Evolutionary conservation across 2,113 vertebrate species (phyloP).

Genomic region (Neopipo cinnamomea): DNA sequence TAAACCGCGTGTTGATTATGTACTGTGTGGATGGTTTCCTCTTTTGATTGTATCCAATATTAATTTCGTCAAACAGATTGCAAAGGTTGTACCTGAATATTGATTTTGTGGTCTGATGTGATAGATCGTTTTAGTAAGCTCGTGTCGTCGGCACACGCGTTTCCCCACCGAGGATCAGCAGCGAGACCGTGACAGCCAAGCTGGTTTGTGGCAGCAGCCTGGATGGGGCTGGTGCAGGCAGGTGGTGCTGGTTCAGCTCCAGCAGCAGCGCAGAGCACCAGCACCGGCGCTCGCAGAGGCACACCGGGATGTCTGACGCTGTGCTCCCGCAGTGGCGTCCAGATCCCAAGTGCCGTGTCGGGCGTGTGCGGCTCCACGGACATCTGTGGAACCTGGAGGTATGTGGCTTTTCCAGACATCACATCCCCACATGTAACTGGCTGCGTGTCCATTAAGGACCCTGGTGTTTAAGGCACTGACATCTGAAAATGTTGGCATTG

Average conservation of each 20-base stretch:
- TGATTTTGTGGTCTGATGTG: conserved; percentile 20
- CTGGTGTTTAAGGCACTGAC: not conserved
- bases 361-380: not conserved
- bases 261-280: not conserved
- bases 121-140: not conserved
- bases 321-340: rapidly evolving
- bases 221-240: not conserved
- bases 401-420: not conserved
- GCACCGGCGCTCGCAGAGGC: not conserved
- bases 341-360: not conserved
- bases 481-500: not conserved
- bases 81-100: conserved; percentile 26
- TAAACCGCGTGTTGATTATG: conserved; percentile 64
- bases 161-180: not conserved
- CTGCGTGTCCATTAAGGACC: not conserved
- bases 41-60: conserved; percentile 63
- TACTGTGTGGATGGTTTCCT: conserved; percentile 69
- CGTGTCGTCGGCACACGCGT: not conserved
- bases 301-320: not conserved
- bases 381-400: not conserved
- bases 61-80: conserved; percentile 59
- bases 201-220: not conserved
- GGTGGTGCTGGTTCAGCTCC: not conserved
- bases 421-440: not conserved
- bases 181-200: not conserved